phyloP scores from a whole-genome alignment of 2,888 invertebrate species.

The Tinea trinotella region DNA sequence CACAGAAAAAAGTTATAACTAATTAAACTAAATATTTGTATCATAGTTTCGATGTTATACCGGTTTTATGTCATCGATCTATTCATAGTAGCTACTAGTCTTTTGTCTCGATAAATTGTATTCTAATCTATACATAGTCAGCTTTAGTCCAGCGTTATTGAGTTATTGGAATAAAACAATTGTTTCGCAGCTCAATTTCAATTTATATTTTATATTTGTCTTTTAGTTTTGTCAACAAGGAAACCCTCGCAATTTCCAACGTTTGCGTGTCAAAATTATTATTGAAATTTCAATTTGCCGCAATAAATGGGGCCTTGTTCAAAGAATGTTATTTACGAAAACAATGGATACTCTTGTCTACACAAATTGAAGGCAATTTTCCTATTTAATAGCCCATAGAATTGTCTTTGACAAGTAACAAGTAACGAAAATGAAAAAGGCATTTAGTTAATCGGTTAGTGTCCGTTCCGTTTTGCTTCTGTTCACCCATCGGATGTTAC shows the following conservation, averaged over 20 bases:
- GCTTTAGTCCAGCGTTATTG: too few relatives aligned
- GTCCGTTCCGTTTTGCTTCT: constrained; percentile 10
- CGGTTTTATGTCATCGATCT: too few relatives aligned
- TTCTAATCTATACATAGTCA: too few relatives aligned
- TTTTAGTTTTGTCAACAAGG: background rate
- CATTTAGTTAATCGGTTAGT: constrained; percentile 6
- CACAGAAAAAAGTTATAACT: too few relatives aligned
- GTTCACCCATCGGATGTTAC: constrained; percentile 7
- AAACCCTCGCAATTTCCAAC: background rate
- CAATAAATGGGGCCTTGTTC: background rate
- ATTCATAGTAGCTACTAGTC: too few relatives aligned
- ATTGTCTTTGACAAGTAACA: constrained; percentile 15
- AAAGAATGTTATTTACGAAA: constrained; percentile 1
- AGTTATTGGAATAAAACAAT: background rate
- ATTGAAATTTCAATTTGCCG: constrained; percentile 8
- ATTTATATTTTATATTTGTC: background rate
- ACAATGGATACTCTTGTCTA: background rate
- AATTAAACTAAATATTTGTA: too few relatives aligned
- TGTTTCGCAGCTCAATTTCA: background rate
- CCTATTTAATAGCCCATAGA: constrained; percentile 13
- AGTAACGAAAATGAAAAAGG: constrained; percentile 7
- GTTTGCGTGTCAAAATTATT: background rate
- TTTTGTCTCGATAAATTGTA: too few relatives aligned
- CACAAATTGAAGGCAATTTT: constrained; percentile 14
- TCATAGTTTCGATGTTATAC: too few relatives aligned